phyloP scores from a whole-genome alignment of 2,113 vertebrate genomes.

The Ptilonorhynchus violaceus region DNA sequence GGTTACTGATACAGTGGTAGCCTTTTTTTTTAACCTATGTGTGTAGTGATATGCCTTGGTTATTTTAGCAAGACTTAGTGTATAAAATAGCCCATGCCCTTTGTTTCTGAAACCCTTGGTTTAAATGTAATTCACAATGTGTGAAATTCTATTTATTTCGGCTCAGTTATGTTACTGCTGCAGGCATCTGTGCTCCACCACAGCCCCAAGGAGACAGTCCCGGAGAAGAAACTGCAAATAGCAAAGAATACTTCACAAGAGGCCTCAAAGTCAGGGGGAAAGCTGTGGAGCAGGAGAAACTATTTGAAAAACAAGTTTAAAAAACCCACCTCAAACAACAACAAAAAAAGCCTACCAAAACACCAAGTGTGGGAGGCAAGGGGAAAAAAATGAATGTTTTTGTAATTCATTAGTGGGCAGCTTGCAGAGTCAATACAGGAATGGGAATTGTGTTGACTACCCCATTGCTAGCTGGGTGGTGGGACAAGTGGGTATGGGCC shows the following conservation, averaged over 20 bases:
- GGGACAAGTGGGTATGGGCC: not conserved
- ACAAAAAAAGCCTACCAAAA: not conserved
- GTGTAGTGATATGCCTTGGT: not conserved
- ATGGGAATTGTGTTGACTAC: not conserved
- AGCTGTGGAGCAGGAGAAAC: not conserved
- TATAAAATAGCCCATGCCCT: not conserved
- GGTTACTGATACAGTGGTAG: not conserved
- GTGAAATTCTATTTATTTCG: not conserved
- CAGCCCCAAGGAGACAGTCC: not conserved
- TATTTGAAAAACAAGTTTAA: not conserved
- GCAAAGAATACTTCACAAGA: not conserved
- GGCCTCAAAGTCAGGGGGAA: not conserved
- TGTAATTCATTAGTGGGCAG: not conserved
- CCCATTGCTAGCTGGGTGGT: not conserved
- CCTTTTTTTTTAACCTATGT: too few relatives aligned
- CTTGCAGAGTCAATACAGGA: not conserved
- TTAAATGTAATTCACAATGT: not conserved
- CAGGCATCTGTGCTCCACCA: not conserved
- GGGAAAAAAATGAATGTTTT: not conserved
- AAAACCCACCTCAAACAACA: not conserved
- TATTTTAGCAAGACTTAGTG: not conserved
- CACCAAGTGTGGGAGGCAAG: not conserved
- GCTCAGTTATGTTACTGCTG: not conserved
- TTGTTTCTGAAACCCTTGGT: not conserved
- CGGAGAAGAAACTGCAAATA: not conserved